Percentiles rank a stretch among this genome's conserved stretches.
phyloP scores from a whole-genome alignment of 2,797 vertebrate genomes.

The Anabacerthia variegaticeps region DNA sequence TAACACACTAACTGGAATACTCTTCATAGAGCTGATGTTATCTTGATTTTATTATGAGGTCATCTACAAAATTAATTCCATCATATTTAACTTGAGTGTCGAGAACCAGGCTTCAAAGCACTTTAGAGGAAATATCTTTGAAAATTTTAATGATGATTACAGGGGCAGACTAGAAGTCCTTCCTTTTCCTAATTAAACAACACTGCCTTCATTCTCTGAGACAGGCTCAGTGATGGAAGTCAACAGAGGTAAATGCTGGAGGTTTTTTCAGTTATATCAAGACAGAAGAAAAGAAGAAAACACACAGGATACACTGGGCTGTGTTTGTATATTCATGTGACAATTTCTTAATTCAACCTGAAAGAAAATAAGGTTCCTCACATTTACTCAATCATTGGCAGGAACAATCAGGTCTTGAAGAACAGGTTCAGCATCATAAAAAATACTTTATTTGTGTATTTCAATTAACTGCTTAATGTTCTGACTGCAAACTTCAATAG shows the following conservation, averaged over 20 bases:
- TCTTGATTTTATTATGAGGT: not conserved
- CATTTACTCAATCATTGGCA: not conserved
- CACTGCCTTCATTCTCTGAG: not conserved
- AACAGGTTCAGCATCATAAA: not conserved
- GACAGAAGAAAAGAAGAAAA: not conserved
- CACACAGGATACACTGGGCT: not conserved
- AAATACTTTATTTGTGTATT: not conserved
- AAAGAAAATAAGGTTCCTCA: not conserved
- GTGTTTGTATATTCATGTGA: not conserved
- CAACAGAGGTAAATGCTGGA: not conserved
- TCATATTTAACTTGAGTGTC: constrained; percentile 11
- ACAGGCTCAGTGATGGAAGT: not conserved
- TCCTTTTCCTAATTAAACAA: not conserved
- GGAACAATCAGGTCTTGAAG: not conserved
- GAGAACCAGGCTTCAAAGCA: constrained; percentile 10
- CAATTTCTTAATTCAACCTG: not conserved
- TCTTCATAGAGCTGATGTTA: constrained; percentile 14
- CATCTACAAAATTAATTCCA: constrained; percentile 44
- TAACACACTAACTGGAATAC: constrained; percentile 28
- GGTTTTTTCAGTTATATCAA: not conserved
- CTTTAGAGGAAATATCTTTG: not conserved
- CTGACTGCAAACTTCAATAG: not conserved
- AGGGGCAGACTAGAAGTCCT: not conserved
- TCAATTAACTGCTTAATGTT: not conserved
- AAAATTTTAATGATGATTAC: not conserved